These are phyloP conservation scores for Lycia hirtaria DNA, from an alignment of 2,888 invertebrate genomes.

Conservation along the genomic window DNA sequence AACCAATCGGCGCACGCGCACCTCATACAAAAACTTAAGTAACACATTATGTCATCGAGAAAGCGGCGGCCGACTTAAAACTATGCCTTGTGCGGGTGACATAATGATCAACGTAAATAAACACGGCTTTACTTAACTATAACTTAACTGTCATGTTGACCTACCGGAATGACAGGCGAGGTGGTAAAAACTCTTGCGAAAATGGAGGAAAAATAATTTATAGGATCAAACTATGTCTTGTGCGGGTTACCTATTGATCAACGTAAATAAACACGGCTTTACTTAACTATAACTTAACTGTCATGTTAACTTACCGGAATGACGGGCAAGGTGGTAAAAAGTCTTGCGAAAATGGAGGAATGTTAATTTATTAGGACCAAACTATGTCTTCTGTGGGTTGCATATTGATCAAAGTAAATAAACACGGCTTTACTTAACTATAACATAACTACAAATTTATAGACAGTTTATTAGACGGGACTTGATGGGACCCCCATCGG, in stretches of 20 bases:
- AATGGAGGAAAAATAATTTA: too few species aligned
- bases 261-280: slow-evolving; percentile 16
- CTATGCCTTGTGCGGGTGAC: slow-evolving; percentile 12
- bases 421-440: slow-evolving; percentile 3
- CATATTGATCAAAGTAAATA: slow-evolving; percentile 17
- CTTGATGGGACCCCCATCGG: too few species aligned
- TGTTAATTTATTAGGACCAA: too few species aligned
- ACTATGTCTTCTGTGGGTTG: slow-evolving; percentile 9
- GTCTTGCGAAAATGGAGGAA: too few species aligned
- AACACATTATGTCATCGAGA: slow-evolving; percentile 17
- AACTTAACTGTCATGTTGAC: slow-evolving; percentile 4
- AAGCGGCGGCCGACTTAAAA: slow-evolving; percentile 13
- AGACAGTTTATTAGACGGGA: too few species aligned
- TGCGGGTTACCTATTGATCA: slow-evolving; percentile 10
- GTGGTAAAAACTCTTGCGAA: too few species aligned
- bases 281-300: neutral
- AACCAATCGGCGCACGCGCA: slow-evolving; percentile 10
- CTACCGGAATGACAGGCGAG: too few species aligned
- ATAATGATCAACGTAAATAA: slow-evolving; percentile 19
- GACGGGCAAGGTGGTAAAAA: too few species aligned
- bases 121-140: neutral
- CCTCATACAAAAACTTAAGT: slow-evolving; percentile 15
- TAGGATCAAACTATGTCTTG: slow-evolving; percentile 16
- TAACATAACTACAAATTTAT: too few species aligned
- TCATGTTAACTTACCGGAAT: too few species aligned